Base-by-base conservation (phyloP, 2,888 invertebrate genomes). In the Drosophila barbarae region DNA sequence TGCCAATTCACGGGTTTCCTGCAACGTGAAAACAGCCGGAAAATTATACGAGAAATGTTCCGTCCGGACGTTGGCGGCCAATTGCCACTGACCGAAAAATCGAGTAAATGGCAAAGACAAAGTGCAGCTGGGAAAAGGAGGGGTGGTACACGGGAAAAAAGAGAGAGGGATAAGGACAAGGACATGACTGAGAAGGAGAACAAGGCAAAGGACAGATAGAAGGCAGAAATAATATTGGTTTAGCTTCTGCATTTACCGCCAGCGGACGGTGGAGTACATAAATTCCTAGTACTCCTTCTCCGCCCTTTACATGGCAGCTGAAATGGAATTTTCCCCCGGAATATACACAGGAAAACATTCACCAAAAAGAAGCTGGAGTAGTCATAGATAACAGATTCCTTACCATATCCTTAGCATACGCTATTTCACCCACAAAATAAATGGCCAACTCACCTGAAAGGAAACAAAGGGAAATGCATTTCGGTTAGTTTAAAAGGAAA, bases 1-100 rank as follows among this genome's bases (percentile, higher is more conserved):
- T 67, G 72, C 69, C 76, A 86, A 84, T 84, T 80, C 81, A 81
- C 77, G 77, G 79, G 75, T 59, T 84, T 84, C 79, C 81, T 77
- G 84, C 72, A 64, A 77, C 72, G 74, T 77, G 76, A 77, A 82
- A 82, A 74, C 77, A 76, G 75, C 76, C 86, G 80, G 86, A 85
- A 85, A 86, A 86, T 86, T 84, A 79, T 76, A 80, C 74, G 59
- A 77, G 57, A 60, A 68, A 47, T 23, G 46, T 72, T 77, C 75
- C 71, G 75, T 73, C 76, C 77, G 76, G 67, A 51, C 67, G 61
- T 39, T 38, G 50, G 34, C 50, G 68, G 79, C 82, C 76, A 78
- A 78, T 78, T 78, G 72, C 77, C 76, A 69, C 69, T 71, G 71
- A 76, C 77, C 74, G 79, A 71, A 63, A 73, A 69, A 74, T 66